These are phyloP conservation scores for Agelas oroides DNA, from an alignment of 37 sponge, comb jelly and placozoan species.

Conservation along the genomic window DNA sequence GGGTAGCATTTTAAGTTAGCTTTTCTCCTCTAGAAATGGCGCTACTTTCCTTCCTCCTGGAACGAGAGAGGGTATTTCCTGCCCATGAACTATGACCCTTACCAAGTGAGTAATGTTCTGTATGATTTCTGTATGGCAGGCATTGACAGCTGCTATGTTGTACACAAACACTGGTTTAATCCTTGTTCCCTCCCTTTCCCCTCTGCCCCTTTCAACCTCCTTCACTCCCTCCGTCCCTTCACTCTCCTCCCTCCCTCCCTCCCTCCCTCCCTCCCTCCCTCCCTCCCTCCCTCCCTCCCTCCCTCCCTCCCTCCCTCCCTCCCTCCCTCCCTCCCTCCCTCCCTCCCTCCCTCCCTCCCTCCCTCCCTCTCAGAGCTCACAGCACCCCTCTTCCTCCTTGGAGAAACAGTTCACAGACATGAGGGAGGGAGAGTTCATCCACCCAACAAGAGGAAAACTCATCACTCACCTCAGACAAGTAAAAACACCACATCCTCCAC, in stretches of 20 bases:
- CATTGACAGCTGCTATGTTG: no score
- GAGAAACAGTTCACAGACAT: slow-evolving; percentile 9
- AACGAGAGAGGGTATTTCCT: slow-evolving; percentile 41
- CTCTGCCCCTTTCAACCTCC: neutral
- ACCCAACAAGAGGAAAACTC: slow-evolving; percentile 71
- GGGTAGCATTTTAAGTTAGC: neutral
- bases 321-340: slow-evolving; percentile 19
- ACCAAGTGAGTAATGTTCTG: slow-evolving; percentile 7
- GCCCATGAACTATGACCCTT: slow-evolving; percentile 45
- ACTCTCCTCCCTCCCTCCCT: no score
- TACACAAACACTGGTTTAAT: no score
- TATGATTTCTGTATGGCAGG: no score
- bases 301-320: slow-evolving; percentile 13
- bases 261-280: neutral
- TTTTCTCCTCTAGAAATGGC: slow-evolving; percentile 35
- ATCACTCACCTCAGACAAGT: slow-evolving; percentile 61
- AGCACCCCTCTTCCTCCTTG: neutral
- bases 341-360: neutral
- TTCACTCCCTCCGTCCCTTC: no score
- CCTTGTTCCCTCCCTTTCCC: no score
- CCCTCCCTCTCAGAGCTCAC: neutral
- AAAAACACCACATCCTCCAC: neutral
- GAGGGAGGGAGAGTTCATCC: slow-evolving; percentile 64
- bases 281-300: neutral
- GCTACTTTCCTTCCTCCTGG: slow-evolving; percentile 48